Evolutionary conservation across 2,113 vertebrate genomes (phyloP).

Genomic region (Hippocampus zosterae): DNA sequence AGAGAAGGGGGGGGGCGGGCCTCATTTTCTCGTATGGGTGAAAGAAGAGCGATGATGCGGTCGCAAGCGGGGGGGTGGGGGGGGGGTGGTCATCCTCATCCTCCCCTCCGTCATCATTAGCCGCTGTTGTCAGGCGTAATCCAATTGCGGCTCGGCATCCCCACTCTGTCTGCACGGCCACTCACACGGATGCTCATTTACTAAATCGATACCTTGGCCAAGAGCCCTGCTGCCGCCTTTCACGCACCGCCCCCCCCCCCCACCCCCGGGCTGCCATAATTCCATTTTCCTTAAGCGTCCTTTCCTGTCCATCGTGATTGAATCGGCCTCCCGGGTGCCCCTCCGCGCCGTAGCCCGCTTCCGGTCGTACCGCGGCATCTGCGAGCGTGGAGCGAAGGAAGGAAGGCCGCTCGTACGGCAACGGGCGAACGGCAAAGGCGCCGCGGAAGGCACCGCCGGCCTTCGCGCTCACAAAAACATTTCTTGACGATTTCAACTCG

Average conservation of each 20-base stretch:
- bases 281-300: constrained; percentile 52
- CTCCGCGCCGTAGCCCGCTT: background rate
- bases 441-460: no score
- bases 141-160: constrained; percentile 41
- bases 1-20: no score
- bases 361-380: background rate
- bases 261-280: constrained; percentile 16
- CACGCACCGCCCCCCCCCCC: background rate
- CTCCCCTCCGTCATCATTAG: constrained; percentile 20
- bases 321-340: constrained; percentile 8
- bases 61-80: background rate
- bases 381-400: background rate
- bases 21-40: background rate
- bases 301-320: constrained; percentile 41
- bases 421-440: no score
- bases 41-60: background rate
- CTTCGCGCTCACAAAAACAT: no score
- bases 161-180: constrained; percentile 25
- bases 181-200: constrained; percentile 43
- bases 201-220: constrained; percentile 62
- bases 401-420: no score
- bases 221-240: constrained; percentile 40
- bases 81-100: background rate
- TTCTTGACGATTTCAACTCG: no score
- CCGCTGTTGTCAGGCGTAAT: constrained; percentile 46